Conservation (phyloP, 2,797 vertebrate genomes). For the Falco biarmicus region DNA sequence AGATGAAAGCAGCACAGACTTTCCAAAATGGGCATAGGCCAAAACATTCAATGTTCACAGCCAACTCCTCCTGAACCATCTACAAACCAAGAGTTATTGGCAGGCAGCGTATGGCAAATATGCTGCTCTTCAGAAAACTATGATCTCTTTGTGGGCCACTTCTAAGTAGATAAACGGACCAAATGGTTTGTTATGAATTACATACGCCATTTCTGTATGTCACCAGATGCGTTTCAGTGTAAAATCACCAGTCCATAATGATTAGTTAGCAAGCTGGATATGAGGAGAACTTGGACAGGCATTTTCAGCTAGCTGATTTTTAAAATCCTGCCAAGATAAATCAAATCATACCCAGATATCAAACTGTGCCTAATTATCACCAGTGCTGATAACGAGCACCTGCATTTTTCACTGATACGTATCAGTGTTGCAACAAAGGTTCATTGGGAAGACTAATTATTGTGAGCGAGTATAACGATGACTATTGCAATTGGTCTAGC, state of each 20-base stretch:
- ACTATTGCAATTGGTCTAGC: background rate
- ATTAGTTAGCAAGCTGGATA: background rate
- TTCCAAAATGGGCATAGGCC: conserved; percentile 59
- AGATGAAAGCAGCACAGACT: conserved; percentile 15
- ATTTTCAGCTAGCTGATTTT: background rate
- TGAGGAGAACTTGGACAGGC: background rate
- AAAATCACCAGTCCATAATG: background rate
- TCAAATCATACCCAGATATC: conserved; percentile 10
- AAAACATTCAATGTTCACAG: conserved; percentile 25
- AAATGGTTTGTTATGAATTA: conserved; percentile 36
- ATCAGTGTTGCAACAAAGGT: background rate
- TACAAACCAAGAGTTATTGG: conserved; percentile 50
- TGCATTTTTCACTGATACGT: background rate
- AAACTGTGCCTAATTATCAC: background rate
- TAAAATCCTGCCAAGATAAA: conserved; percentile 7
- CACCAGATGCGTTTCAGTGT: conserved; percentile 60
- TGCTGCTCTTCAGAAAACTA: conserved; percentile 42
- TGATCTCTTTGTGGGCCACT: conserved; percentile 32
- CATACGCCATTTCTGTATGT: background rate
- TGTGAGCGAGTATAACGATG: background rate
- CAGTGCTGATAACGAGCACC: background rate
- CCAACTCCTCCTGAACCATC: conserved; percentile 50
- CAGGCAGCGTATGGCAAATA: conserved; percentile 38
- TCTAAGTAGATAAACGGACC: conserved; percentile 27
- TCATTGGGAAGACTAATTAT: background rate